These are phyloP conservation scores for Micrastur ruficollis DNA, from an alignment of 2,797 vertebrate species.

Conservation along the genomic window DNA sequence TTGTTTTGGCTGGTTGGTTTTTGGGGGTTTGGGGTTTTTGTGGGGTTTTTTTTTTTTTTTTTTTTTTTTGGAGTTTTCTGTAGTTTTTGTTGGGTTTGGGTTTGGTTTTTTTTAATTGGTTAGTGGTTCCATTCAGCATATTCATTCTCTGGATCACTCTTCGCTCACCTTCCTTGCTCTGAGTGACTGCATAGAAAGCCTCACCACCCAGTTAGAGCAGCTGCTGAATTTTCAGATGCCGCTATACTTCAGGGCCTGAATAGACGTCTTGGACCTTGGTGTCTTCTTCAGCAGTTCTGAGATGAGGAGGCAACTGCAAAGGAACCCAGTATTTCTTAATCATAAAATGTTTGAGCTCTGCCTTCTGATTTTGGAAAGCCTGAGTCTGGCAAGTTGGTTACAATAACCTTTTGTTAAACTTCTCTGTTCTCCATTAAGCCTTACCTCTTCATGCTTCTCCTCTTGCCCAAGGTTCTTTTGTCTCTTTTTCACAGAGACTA, in stretches of 20 bases:
- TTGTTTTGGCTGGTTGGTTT: neutral
- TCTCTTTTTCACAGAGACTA: neutral
- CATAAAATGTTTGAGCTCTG: neutral
- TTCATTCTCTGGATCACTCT: neutral
- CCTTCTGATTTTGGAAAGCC: neutral
- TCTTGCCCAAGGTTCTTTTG: neutral
- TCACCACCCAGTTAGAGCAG: neutral
- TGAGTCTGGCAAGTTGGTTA: neutral
- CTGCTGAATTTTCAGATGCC: neutral
- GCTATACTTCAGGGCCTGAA: neutral
- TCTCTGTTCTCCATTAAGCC: neutral
- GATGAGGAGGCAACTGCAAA: neutral
- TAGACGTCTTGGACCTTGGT: neutral
- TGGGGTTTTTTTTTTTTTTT: neutral
- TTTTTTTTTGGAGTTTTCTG: too few species aligned
- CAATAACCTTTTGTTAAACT: neutral
- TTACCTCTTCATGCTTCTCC: neutral
- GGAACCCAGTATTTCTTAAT: neutral
- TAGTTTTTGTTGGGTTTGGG: too few species aligned
- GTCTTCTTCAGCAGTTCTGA: neutral
- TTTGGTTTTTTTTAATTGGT: neutral
- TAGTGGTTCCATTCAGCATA: neutral
- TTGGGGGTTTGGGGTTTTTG: neutral
- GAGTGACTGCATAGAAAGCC: neutral
- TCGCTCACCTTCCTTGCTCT: neutral